Evolutionary conservation across 2,113 vertebrate species (phyloP), one percentile per base, ranked within the genome.

Genomic region (Oxyura jamaicensis): DNA sequence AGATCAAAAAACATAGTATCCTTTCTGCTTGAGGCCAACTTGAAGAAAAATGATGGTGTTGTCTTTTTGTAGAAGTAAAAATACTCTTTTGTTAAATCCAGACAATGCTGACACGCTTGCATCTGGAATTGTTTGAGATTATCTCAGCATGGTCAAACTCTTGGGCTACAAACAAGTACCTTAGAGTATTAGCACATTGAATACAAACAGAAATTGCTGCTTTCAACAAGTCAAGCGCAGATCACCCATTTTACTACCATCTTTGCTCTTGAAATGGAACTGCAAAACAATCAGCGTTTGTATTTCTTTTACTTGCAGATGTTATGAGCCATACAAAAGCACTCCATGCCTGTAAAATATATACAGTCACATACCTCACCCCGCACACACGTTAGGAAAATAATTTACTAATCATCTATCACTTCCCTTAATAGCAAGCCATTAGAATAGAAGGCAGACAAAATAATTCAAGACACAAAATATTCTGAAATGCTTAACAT

Each of bases 381-480:
- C 9, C 39, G 36, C 68, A 83, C 59, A 55, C 36, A 91, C 3
- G 9, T 41, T 66, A 35, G 21, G 36, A 13, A 83, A 90, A 59
- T 25, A 53, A 63, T 75, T 73, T 13, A 42, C 12, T 68, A 35
- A 91, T 93, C 35, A 88, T 10, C 22, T 63, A 42, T 25, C n/a
- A 42, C 15, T 67, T 76, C 31, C 75, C 84, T 29, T 74, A 83
- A 65, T 74, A 90, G 62, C 16, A 16, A 92, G 14, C 18, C 68
- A 48, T 22, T 81, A 81, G 21, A 83, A 85, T 18, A 73, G 63
- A 86, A 82, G 10, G 3, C 52, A 72, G 68, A 79, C 67, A 42
- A 91, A 87, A 19, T 11, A 76, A 83, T 72, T 81, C 19, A 50
- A 86, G 53, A 78, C 56, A 84, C 73, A 88, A 93, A 79, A 74